Conservation (phyloP, 2,113 vertebrate genomes). For the Hippocampus barbouri region DNA sequence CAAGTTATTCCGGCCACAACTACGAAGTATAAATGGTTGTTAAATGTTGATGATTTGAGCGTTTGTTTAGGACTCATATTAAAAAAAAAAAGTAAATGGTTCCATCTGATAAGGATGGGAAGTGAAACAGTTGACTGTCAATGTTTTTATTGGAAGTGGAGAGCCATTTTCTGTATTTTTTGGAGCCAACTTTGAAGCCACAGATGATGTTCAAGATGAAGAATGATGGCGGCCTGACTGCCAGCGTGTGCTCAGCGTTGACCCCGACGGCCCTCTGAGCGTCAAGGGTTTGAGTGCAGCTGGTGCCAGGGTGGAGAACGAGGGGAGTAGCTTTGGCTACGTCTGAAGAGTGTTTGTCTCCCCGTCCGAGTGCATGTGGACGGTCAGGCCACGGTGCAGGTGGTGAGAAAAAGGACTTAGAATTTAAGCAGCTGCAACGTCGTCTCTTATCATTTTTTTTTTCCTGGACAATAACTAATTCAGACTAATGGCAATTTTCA, state of each 20-base stretch:
- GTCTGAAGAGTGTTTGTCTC: constrained; percentile 70
- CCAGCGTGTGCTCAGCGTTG: constrained; percentile 36
- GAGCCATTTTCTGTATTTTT: constrained; percentile 30
- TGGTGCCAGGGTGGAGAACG: constrained; percentile 62
- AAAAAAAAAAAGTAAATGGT: neutral
- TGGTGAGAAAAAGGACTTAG: constrained; percentile 50
- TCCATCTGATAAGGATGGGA: constrained; percentile 1
- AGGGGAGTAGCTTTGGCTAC: constrained; percentile 62
- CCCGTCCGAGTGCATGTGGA: constrained; percentile 61
- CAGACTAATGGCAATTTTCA: neutral
- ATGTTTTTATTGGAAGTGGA: neutral
- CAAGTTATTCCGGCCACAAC: neutral
- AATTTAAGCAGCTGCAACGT: constrained; percentile 63
- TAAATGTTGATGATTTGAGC: constrained; percentile 1
- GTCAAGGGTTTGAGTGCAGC: constrained; percentile 72
- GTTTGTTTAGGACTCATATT: constrained; percentile 9
- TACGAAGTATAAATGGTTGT: neutral
- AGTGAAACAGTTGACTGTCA: constrained; percentile 1
- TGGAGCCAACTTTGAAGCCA: constrained; percentile 16
- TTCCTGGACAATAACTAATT: neutral
- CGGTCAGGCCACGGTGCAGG: constrained; percentile 60
- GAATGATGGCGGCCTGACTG: constrained; percentile 32
- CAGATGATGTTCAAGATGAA: constrained; percentile 37
- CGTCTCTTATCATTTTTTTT: constrained; percentile 45
- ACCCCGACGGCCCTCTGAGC: constrained; percentile 65